Percentiles rank a stretch among this genome's conserved stretches.
These are phyloP conservation scores for Chelidonichthys spinosus DNA, from an alignment of 2,797 vertebrate genomes.

Conservation along the genomic window DNA sequence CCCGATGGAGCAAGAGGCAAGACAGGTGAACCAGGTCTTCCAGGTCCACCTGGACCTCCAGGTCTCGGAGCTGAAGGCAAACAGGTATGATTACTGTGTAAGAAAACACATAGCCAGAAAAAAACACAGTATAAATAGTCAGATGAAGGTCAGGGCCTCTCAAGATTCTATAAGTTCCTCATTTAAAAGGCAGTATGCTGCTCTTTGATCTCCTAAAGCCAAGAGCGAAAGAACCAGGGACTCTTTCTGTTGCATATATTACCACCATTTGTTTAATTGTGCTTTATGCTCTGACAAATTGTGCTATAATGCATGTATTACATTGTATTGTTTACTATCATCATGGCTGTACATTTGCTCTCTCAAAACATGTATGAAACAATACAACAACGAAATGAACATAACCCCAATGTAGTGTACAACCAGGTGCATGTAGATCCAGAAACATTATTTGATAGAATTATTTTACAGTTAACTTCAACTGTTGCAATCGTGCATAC, in stretches of 20 bases:
- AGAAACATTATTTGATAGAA: neutral
- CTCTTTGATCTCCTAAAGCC: neutral
- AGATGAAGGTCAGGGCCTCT: neutral
- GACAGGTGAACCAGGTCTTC: constrained; percentile 68
- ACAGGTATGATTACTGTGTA: constrained; percentile 68
- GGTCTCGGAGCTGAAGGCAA: constrained; percentile 77
- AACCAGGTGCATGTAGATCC: neutral
- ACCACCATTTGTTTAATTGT: constrained; percentile 6
- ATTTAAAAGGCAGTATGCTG: constrained; percentile 15
- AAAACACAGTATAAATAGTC: neutral
- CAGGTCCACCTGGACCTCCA: constrained; percentile 74
- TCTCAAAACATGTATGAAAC: constrained; percentile 1
- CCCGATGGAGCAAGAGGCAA: constrained; percentile 55
- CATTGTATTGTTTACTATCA: neutral
- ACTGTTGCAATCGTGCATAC: neutral
- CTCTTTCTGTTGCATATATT: neutral
- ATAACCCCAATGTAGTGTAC: neutral
- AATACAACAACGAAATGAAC: neutral
- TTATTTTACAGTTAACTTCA: neutral
- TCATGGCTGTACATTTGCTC: neutral
- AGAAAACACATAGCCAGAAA: neutral
- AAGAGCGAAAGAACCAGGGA: neutral
- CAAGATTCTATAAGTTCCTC: neutral
- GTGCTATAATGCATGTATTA: neutral
- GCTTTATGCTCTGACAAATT: neutral